Conservation (phyloP, 2,797 vertebrate species). For the Lycodopsis pacificus region DNA sequence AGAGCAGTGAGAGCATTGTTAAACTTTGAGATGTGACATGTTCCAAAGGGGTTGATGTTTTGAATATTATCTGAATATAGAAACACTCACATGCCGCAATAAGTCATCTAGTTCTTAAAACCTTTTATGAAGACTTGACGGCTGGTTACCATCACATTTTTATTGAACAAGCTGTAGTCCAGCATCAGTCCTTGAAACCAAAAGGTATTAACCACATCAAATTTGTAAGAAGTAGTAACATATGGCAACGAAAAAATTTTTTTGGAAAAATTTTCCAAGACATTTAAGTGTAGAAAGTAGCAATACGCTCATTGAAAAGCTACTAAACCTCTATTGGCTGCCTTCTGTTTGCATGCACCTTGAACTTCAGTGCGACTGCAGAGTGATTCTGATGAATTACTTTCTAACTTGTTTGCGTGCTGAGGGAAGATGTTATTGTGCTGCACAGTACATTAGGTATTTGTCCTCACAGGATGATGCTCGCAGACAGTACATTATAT, state of each 20-base stretch:
- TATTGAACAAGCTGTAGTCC: constrained; percentile 6
- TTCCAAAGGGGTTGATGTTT: background rate
- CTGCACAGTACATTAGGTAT: constrained; percentile 61
- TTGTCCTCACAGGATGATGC: constrained; percentile 60
- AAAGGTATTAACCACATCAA: background rate
- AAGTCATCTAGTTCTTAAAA: background rate
- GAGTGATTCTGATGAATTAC: constrained; percentile 76
- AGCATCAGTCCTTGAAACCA: constrained; percentile 1
- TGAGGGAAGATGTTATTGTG: constrained; percentile 65
- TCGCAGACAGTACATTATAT: constrained; percentile 51
- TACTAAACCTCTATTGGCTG: constrained; percentile 49
- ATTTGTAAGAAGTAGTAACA: background rate
- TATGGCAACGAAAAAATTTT: background rate
- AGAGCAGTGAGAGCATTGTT: background rate
- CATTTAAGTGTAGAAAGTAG: constrained; percentile 35
- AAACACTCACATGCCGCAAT: background rate
- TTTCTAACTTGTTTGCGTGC: constrained; percentile 74
- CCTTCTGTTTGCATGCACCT: constrained; percentile 38
- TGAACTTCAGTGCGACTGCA: constrained; percentile 47
- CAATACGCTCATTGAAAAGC: constrained; percentile 38
- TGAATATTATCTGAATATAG: background rate
- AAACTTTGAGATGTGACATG: background rate
- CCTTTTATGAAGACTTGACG: background rate
- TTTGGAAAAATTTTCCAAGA: background rate
- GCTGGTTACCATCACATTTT: background rate